phyloP scores from a whole-genome alignment of 2,888 invertebrate genomes.

The Meta bourneti region DNA sequence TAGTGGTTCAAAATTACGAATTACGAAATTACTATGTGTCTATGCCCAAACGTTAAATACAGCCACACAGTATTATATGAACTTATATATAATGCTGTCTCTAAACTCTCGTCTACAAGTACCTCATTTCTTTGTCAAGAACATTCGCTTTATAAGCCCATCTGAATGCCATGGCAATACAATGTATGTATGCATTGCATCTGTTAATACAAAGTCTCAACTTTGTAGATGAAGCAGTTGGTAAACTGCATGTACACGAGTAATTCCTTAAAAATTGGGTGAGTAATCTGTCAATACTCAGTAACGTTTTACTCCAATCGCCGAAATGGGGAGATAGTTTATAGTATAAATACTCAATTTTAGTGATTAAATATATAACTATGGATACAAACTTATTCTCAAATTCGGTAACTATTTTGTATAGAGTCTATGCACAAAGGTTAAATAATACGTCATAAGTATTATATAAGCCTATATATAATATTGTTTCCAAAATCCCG shows the following conservation, averaged over 20 bases:
- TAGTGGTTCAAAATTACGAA: too few species aligned
- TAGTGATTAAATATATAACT: too few species aligned
- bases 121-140: slow-evolving; percentile 5
- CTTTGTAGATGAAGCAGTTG: too few species aligned
- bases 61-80: background rate
- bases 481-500: background rate
- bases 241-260: too few species aligned
- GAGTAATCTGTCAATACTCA: too few species aligned
- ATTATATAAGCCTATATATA: background rate
- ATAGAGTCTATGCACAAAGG: background rate
- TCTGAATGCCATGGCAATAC: background rate
- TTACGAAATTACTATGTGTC: too few species aligned
- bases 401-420: background rate
- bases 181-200: too few species aligned
- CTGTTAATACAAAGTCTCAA: too few species aligned
- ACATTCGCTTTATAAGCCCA: slow-evolving; percentile 28
- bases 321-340: too few species aligned
- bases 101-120: background rate
- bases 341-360: background rate
- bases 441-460: background rate
- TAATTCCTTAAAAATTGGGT: too few species aligned
- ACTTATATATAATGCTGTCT: background rate
- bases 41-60: background rate
- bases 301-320: background rate
- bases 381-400: too few species aligned